A percentile compares a stretch with the other conserved stretches of the same genome.
These are phyloP conservation scores for Parascotia fuliginaria DNA, from an alignment of 2,888 invertebrate genomes.

Conservation along the genomic window DNA sequence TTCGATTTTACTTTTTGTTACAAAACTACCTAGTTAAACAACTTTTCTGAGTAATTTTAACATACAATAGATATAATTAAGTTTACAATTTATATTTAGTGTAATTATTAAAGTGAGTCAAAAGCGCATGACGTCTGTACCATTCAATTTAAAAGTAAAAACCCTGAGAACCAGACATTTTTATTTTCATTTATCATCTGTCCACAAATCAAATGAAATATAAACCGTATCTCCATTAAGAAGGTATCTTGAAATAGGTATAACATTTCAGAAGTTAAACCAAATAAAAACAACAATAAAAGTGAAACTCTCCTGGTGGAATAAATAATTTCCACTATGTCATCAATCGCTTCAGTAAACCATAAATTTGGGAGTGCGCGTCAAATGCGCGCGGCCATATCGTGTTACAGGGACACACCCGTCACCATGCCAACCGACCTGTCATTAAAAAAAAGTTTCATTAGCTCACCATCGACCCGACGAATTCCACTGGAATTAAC, in stretches of 20 bases:
- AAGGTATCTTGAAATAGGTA: conserved; percentile 42
- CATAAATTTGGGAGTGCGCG: conserved; percentile 71
- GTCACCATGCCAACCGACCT: conserved; percentile 56
- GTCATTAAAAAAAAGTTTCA: conserved; percentile 51
- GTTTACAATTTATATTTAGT: background rate
- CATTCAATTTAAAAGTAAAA: conserved; percentile 12
- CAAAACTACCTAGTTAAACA: background rate
- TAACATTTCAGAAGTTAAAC: conserved; percentile 60
- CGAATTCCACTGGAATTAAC: conserved; percentile 35
- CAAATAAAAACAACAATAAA: conserved; percentile 63
- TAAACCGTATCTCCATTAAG: conserved; percentile 35
- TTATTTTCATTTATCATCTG: conserved; percentile 28
- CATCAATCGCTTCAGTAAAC: conserved; percentile 76
- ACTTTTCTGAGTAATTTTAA: background rate
- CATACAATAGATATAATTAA: conserved; percentile 20
- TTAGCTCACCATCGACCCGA: conserved; percentile 31
- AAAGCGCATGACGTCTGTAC: conserved; percentile 15
- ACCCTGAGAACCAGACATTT: conserved; percentile 18
- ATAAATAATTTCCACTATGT: conserved; percentile 73
- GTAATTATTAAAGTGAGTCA: background rate
- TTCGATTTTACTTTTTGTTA: background rate
- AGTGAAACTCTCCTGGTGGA: conserved; percentile 56
- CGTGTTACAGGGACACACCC: conserved; percentile 60
- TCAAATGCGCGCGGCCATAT: conserved; percentile 61
- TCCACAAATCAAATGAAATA: conserved; percentile 41